A percentile compares a stretch with the other conserved stretches of the same genome.
Conservation (phyloP, 1,140 invertebrate genomes). For the Eciton burchellii region DNA sequence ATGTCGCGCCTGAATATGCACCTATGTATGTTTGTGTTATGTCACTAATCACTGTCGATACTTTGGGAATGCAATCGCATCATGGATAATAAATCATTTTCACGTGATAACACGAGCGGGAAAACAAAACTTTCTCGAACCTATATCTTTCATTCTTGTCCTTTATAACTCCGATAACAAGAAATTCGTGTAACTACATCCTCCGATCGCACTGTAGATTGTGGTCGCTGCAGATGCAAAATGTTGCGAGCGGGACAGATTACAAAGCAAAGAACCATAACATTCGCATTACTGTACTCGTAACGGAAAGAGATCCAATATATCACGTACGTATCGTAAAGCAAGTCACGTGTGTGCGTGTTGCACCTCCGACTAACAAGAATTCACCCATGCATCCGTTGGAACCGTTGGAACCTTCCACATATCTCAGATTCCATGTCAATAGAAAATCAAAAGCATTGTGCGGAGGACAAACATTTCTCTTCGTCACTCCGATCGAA, state of each 20-base stretch:
- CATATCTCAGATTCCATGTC: slow-evolving; percentile 13
- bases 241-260: too few relatives aligned
- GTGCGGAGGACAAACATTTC: slow-evolving; percentile 26
- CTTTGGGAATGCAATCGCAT: slow-evolving; percentile 55
- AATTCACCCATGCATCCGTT: slow-evolving; percentile 69
- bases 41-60: slow-evolving; percentile 67
- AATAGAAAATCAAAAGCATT: slow-evolving; percentile 21
- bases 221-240: too few relatives aligned
- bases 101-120: not conserved
- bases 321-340: slow-evolving; percentile 26
- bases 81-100: slow-evolving; percentile 20
- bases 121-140: not conserved
- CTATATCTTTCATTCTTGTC: not conserved
- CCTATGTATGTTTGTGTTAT: slow-evolving; percentile 71
- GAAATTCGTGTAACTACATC: not conserved
- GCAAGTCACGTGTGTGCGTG: slow-evolving; percentile 62
- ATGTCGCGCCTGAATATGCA: slow-evolving; percentile 53
- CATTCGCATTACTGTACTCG: slow-evolving; percentile 14
- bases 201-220: not conserved
- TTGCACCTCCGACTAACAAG: slow-evolving; percentile 72
- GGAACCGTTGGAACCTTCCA: slow-evolving; percentile 55
- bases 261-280: too few relatives aligned
- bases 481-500: not conserved
- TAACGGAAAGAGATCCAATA: not conserved
- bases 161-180: slow-evolving; percentile 14